Percentiles rank a stretch among this genome's conserved stretches.
Evolutionary conservation across 2,113 vertebrate species (phyloP).

Genomic region (Myrmecophaga tridactyla): DNA sequence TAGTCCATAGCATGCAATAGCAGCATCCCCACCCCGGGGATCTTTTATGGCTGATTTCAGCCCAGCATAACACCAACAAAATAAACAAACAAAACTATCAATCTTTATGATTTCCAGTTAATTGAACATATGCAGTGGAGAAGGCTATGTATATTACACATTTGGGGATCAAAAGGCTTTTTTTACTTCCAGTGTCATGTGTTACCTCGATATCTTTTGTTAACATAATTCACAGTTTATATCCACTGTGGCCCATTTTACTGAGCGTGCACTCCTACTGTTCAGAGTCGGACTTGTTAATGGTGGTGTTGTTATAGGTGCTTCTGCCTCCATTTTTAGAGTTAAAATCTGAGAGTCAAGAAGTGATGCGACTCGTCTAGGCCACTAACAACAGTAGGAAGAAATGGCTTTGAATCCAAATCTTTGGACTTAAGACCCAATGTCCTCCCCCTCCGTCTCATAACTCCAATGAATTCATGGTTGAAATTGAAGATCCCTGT

Average conservation of each 20-base stretch:
- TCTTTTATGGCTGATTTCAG: background rate
- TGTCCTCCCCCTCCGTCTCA: fast-evolving
- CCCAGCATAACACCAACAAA: background rate
- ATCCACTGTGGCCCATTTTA: background rate
- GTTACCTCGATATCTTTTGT: background rate
- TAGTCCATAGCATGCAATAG: no score
- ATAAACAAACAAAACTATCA: background rate
- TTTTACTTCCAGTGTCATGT: background rate
- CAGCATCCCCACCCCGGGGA: no score
- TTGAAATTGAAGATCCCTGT: background rate
- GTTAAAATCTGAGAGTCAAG: background rate
- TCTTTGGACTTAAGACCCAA: background rate
- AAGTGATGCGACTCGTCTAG: background rate
- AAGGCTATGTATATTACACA: background rate
- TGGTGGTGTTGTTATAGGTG: background rate
- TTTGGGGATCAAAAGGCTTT: background rate
- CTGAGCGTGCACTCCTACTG: background rate
- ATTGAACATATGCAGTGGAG: background rate
- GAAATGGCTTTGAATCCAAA: background rate
- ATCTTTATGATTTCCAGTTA: background rate
- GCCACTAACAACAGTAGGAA: background rate
- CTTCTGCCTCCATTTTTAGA: background rate
- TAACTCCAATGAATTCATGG: background rate
- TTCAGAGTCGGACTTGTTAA: background rate
- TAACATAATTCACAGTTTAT: background rate